Conservation (phyloP, 2,888 invertebrate species). For the Phengaris alcon region DNA sequence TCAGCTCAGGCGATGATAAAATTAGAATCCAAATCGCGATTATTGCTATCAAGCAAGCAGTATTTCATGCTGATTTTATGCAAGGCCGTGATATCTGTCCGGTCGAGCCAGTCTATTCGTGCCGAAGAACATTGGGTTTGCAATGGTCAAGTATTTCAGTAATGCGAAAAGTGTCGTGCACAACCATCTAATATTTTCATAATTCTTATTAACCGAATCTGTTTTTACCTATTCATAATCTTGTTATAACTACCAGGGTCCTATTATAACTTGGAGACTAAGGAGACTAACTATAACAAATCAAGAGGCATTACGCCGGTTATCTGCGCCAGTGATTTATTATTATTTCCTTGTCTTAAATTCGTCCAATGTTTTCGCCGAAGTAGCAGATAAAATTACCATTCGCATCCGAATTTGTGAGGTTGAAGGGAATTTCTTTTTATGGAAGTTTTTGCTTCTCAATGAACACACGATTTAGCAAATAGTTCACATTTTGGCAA, state of each 20-base stretch:
- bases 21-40: too few species aligned
- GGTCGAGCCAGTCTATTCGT: too few species aligned
- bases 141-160: too few species aligned
- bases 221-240: background rate
- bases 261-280: background rate
- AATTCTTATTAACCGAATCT: too few species aligned
- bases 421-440: conserved; percentile 12
- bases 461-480: background rate
- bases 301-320: conserved; percentile 20
- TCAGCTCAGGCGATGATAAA: too few species aligned
- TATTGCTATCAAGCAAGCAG: too few species aligned
- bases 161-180: too few species aligned
- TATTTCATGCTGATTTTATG: too few species aligned
- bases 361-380: conserved; percentile 27
- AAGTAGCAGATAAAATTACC: conserved; percentile 24
- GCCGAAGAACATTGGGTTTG: too few species aligned
- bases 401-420: conserved; percentile 4
- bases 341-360: conserved; percentile 30
- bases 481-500: background rate
- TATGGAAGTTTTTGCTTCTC: conserved; percentile 18
- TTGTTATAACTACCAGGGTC: background rate
- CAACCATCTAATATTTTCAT: too few species aligned
- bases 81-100: too few species aligned
- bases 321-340: conserved; percentile 30
- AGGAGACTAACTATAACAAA: background rate